phyloP scores from a whole-genome alignment of 2,888 invertebrate genomes.

The Rhamnusium bicolor region DNA sequence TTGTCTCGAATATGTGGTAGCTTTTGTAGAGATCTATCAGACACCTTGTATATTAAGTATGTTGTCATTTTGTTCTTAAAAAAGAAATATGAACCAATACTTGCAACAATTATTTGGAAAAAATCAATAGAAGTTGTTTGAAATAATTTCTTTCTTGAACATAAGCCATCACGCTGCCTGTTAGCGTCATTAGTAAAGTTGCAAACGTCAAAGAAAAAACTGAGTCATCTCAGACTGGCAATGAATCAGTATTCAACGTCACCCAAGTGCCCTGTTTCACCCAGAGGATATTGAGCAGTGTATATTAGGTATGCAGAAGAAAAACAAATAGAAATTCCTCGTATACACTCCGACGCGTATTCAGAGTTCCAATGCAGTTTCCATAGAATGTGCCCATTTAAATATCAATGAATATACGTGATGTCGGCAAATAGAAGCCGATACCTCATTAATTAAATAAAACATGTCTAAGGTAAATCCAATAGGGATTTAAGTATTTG shows the following conservation, averaged over 20 bases:
- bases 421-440: conserved; percentile 62
- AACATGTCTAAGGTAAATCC: conserved; percentile 67
- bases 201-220: conserved; percentile 9
- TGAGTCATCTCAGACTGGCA: conserved; percentile 21
- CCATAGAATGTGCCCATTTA: conserved; percentile 58
- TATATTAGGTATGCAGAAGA: conserved; percentile 32
- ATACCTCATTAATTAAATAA: conserved; percentile 68
- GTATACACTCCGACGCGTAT: conserved; percentile 51
- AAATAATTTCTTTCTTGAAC: background rate
- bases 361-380: conserved; percentile 48
- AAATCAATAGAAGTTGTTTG: background rate
- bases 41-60: no score
- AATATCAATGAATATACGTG: conserved; percentile 64
- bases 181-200: background rate
- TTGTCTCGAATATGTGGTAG: no score
- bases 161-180: background rate
- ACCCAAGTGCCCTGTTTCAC: conserved; percentile 23
- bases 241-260: conserved; percentile 31
- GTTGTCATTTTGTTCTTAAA: background rate
- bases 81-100: background rate
- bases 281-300: conserved; percentile 33
- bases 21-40: no score
- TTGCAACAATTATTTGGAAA: background rate
- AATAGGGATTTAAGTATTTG: conserved; percentile 68
- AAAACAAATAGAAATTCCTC: conserved; percentile 51